Percentiles rank a stretch among this genome's conserved stretches.
Conservation (phyloP, 2,113 vertebrate genomes). For the Alces alces region DNA sequence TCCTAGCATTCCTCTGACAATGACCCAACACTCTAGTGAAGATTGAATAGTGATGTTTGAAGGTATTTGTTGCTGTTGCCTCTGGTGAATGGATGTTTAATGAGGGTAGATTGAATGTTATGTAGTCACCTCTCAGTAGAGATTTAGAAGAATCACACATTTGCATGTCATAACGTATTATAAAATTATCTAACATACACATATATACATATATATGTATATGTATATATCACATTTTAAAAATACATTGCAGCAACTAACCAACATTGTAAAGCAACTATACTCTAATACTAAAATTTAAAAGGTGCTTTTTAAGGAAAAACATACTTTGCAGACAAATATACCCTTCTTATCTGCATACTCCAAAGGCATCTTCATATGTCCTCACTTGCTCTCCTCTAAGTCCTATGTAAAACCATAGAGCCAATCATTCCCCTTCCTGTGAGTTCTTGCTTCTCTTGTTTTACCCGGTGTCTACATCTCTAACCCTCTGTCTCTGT, state of each 20-base stretch:
- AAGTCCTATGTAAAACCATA: not conserved
- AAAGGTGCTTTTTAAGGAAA: not conserved
- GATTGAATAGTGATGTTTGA: not conserved
- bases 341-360: not conserved
- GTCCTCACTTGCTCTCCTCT: not conserved
- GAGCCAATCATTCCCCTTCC: not conserved
- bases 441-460: not conserved
- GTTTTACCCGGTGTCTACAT: fast-evolving
- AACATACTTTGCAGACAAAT: not conserved
- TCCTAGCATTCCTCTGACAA: not conserved
- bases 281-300: not conserved
- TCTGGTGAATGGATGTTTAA: not conserved
- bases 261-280: not conserved
- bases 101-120: not conserved
- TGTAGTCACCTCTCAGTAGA: not conserved
- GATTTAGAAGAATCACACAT: not conserved
- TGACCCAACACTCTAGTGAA: not conserved
- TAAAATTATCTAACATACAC: not conserved
- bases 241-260: not conserved
- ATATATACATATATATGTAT: not conserved
- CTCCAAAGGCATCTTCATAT: not conserved
- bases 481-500: not conserved
- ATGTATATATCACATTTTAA: not conserved
- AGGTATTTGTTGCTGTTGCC: not conserved
- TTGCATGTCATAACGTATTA: not conserved